Percentiles rank a stretch among this genome's conserved stretches.
phyloP scores from a whole-genome alignment of 2,797 vertebrate species.

The Amblyraja radiata region DNA sequence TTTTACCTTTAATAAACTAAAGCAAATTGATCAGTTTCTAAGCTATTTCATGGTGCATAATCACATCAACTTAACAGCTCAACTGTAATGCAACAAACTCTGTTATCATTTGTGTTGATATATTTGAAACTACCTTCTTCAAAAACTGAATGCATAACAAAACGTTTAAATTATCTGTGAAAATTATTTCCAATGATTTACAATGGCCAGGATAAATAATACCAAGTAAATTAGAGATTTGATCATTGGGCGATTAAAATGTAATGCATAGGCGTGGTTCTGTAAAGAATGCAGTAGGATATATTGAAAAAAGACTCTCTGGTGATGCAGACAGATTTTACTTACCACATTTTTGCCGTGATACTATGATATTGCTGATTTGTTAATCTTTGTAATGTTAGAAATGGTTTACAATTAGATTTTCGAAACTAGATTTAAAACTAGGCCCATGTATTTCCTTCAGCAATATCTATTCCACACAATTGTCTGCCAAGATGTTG shows the following conservation, averaged over 20 bases:
- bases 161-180: not conserved
- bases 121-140: not conserved
- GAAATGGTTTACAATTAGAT: not conserved
- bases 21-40: too few relatives aligned
- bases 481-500: too few relatives aligned
- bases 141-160: not conserved
- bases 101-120: not conserved
- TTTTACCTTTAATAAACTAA: too few relatives aligned
- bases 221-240: not conserved
- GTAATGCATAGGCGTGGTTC: not conserved
- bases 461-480: not conserved
- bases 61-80: not conserved
- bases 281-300: not conserved
- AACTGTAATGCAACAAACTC: not conserved
- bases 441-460: not conserved
- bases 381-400: not conserved
- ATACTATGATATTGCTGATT: not conserved
- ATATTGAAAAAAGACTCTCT: not conserved
- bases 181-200: not conserved
- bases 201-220: not conserved
- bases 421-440: not conserved
- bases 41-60: not conserved
- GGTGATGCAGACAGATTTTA: not conserved
- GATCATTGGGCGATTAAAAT: not conserved
- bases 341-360: not conserved